phyloP scores from a whole-genome alignment of 1,140 invertebrate genomes.

The Aphelinus certus region DNA sequence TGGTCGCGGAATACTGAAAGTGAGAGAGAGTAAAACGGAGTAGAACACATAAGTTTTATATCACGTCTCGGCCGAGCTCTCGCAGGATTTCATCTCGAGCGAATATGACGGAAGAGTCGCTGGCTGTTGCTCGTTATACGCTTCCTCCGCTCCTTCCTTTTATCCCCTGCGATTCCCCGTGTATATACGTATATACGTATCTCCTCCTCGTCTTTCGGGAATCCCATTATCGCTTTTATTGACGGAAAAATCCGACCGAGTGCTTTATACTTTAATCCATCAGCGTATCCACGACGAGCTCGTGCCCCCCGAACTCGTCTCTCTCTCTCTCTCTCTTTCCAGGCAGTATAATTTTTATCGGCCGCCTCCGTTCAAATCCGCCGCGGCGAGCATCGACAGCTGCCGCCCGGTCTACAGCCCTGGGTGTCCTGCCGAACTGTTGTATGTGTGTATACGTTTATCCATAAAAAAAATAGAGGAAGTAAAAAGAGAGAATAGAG shows the following conservation, averaged over 20 bases:
- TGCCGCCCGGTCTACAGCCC: background rate
- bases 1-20: too few species aligned
- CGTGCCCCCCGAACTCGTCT: background rate
- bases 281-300: background rate
- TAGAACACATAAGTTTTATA: too few species aligned
- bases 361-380: constrained; percentile 34
- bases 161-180: too few species aligned
- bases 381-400: constrained; percentile 11
- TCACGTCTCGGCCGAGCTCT: background rate
- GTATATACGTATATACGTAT: too few species aligned
- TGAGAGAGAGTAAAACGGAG: too few species aligned
- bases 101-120: too few species aligned
- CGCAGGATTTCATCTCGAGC: background rate
- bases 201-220: background rate
- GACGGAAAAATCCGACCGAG: constrained; percentile 22
- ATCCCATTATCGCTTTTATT: constrained; percentile 17
- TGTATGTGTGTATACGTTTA: background rate
- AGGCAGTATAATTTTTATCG: constrained; percentile 42
- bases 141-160: too few species aligned
- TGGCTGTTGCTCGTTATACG: too few species aligned
- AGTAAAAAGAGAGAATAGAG: constrained; percentile 1
- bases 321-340: background rate
- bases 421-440: background rate
- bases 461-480: background rate
- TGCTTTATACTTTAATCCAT: constrained; percentile 32